These are phyloP conservation scores for Andrena marginata DNA, from an alignment of 2,888 invertebrate species.

Conservation along the genomic window DNA sequence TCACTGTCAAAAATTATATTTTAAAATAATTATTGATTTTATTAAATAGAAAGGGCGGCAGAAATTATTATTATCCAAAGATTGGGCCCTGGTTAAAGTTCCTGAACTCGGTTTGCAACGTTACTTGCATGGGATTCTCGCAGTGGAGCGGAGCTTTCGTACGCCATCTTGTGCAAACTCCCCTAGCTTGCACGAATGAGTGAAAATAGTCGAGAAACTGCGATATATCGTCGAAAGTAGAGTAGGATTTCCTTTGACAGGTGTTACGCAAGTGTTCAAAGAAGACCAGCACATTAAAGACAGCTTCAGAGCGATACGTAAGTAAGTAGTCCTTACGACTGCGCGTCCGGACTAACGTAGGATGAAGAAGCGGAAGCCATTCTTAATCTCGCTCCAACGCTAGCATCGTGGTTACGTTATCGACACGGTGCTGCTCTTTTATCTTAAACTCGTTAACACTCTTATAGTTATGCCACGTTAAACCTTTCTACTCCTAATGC, in stretches of 20 bases:
- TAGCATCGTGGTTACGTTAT: neutral
- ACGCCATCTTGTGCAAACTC: neutral
- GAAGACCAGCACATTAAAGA: constrained; percentile 12
- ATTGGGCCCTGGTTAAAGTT: too few relatives aligned
- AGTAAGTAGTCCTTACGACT: neutral
- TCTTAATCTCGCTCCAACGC: constrained; percentile 4
- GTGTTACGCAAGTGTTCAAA: constrained; percentile 16
- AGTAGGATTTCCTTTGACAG: constrained; percentile 14
- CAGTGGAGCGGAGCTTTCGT: neutral
- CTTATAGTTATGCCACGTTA: neutral
- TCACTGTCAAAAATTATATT: too few relatives aligned
- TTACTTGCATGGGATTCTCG: too few relatives aligned
- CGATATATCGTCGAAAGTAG: neutral
- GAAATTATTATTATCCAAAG: too few relatives aligned
- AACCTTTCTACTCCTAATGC: neutral
- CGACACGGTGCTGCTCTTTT: neutral
- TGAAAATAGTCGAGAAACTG: neutral
- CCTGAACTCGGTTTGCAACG: too few relatives aligned
- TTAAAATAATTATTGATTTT: too few relatives aligned
- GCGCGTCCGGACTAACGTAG: neutral
- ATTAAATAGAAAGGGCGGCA: too few relatives aligned
- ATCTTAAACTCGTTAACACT: constrained; percentile 4
- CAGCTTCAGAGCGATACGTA: neutral
- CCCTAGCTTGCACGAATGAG: neutral
- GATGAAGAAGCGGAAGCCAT: constrained; percentile 3